Evolutionary conservation across 2,797 vertebrate species (phyloP).

Genomic region (Notolabrus celidotus): DNA sequence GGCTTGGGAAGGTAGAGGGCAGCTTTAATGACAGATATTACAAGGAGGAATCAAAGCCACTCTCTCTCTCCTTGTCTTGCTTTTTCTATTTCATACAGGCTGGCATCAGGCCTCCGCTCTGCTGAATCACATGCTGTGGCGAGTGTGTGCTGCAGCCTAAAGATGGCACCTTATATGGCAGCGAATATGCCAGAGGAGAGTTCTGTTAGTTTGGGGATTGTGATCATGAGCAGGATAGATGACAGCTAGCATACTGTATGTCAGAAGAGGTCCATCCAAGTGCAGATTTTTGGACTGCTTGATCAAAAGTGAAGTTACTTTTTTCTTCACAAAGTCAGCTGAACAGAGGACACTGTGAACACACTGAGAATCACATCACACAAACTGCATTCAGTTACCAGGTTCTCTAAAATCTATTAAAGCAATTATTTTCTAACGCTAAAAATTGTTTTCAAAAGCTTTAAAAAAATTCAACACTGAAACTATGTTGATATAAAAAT

Average conservation of each 20-base stretch:
- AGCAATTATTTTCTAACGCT: no score
- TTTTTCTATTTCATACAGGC: constrained; percentile 11
- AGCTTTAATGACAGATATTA: constrained; percentile 43
- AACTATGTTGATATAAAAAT: no score
- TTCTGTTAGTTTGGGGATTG: constrained; percentile 39
- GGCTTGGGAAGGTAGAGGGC: constrained; percentile 29
- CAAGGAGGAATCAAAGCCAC: constrained; percentile 30
- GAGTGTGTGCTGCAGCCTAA: constrained; percentile 27
- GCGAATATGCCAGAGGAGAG: constrained; percentile 35
- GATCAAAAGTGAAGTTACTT: background rate
- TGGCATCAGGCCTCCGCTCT: constrained; percentile 27
- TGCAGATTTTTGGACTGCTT: background rate
- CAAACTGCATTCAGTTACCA: no score
- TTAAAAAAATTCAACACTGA: no score
- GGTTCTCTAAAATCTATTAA: no score
- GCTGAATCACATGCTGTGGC: constrained; percentile 39
- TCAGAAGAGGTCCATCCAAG: background rate
- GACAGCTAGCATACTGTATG: background rate
- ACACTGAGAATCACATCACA: no score
- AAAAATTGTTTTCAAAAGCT: no score
- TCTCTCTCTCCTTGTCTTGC: constrained; percentile 16
- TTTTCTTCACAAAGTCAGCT: background rate
- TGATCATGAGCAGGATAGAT: constrained; percentile 29
- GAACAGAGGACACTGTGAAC: background rate
- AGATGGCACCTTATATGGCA: constrained; percentile 79